These are phyloP conservation scores for Penaeus chinensis DNA, from an alignment of 1,140 invertebrate species.

Conservation along the genomic window DNA sequence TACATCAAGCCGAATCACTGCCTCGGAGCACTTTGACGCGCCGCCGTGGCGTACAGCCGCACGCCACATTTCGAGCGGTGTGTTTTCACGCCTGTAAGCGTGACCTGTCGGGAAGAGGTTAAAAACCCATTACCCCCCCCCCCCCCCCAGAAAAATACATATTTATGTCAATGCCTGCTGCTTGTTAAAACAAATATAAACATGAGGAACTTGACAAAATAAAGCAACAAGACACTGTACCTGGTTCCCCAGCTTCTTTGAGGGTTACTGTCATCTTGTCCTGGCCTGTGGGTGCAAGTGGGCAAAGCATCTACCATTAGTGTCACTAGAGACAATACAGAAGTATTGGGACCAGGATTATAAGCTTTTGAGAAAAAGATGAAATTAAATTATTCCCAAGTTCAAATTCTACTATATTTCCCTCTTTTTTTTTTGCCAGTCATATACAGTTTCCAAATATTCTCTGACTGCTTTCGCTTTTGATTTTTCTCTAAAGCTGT, in stretches of 20 bases:
- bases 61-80: too few relatives aligned
- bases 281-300: conserved; percentile 47
- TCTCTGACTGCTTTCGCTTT: too few relatives aligned
- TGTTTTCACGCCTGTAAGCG: too few relatives aligned
- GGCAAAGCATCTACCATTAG: conserved; percentile 54
- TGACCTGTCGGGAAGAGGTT: too few relatives aligned
- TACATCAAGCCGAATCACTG: too few relatives aligned
- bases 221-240: neutral
- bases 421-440: neutral
- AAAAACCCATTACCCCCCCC: too few relatives aligned
- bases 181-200: neutral
- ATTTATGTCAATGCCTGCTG: too few relatives aligned
- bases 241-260: conserved; percentile 28
- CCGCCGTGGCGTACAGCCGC: too few relatives aligned
- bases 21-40: too few relatives aligned
- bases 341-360: conserved; percentile 14
- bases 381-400: neutral
- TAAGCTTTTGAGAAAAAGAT: neutral
- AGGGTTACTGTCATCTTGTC: conserved; percentile 40
- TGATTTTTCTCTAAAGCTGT: too few relatives aligned
- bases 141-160: too few relatives aligned
- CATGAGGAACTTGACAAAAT: neutral
- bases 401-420: neutral
- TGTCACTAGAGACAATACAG: conserved; percentile 34
- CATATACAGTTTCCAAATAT: too few relatives aligned